Base-by-base conservation (phyloP, 2,797 vertebrate species). In the Perodicticus potto region DNA sequence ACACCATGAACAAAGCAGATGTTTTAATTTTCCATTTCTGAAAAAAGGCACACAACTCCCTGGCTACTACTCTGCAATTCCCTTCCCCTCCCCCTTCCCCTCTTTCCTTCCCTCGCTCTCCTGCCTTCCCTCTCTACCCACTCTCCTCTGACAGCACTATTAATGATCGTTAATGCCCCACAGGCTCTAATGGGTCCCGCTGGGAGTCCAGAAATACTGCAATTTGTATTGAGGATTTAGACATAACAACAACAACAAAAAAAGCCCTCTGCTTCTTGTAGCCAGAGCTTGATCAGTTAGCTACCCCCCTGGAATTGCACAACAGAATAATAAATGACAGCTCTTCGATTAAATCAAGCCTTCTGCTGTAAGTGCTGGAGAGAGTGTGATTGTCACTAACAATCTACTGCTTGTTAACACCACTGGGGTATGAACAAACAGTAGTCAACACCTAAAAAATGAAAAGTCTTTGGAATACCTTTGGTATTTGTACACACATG, bases 171-270 rank as follows among this genome's bases (percentile, higher is more conserved):
- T 99, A 99, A 99, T 99, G 99, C 99, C 99, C 99, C 99, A 99
- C 99, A 99, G 99, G 99, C 99, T 99, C 99, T 99, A 99, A 99
- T 99, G 99, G 99, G 99, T 99, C 99, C 99, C 99, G 97, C 98
- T 99, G 99, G 99, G 99, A 99, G 99, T 99, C 99, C 99, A 99
- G 99, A 99, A 99, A 99, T 99, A 99, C 99, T 99, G 99, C 99
- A 99, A 99, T 99, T 99, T 99, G 99, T 99, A 99, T 99, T 99
- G 99, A 99, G 99, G 99, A 99, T 99, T 99, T 99, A 99, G 99
- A 99, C 99, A 99, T 99, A 99, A 99, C 98, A 98, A 98, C 97
- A 98, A 96, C 94, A 98, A 98, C 45, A 45, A 49, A 53, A 98
- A 98, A 91, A 98, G 97, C 98, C 98, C 98, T 98, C 98, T 98